These are phyloP conservation scores for Napeogenes inachia DNA, from an alignment of 2,888 invertebrate genomes.

Conservation along the genomic window DNA sequence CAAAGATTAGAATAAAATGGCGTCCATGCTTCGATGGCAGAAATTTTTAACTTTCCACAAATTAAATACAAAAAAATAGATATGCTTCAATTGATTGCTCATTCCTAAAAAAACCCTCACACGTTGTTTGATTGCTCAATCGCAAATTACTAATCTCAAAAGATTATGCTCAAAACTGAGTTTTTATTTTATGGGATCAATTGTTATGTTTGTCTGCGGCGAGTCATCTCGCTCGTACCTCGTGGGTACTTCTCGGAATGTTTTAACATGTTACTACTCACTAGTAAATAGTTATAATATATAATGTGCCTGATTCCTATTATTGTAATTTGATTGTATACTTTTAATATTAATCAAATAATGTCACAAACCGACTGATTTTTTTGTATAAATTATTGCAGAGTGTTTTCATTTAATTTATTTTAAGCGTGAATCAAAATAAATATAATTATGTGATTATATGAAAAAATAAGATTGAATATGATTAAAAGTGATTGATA, in stretches of 20 bases:
- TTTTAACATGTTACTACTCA: conserved; percentile 54
- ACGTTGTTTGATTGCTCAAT: conserved; percentile 64
- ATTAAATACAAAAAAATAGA: conserved; percentile 41
- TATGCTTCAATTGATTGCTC: conserved; percentile 53
- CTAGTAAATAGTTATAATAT: conserved; percentile 55
- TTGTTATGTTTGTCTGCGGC: conserved; percentile 36
- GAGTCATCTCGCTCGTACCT: conserved; percentile 33
- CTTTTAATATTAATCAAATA: conserved; percentile 70
- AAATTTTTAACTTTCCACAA: conserved; percentile 43
- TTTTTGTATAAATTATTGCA: conserved; percentile 72
- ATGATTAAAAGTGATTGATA: conserved; percentile 69
- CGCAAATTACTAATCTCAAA: conserved; percentile 58
- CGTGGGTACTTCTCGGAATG: conserved; percentile 39
- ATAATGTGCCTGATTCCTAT: conserved; percentile 76
- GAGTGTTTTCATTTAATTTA: conserved; percentile 74
- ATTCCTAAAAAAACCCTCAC: conserved; percentile 45
- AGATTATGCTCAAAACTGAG: conserved; percentile 72
- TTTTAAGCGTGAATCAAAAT: conserved; percentile 75
- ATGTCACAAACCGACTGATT: conserved; percentile 75
- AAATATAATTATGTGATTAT: conserved; percentile 76
- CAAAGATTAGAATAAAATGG: conserved; percentile 73
- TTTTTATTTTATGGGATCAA: conserved; percentile 62
- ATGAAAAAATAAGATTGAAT: conserved; percentile 72
- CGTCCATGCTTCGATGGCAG: conserved; percentile 50
- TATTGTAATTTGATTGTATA: conserved; percentile 73